Conservation (phyloP, 2,113 vertebrate species). For the Montifringilla adamsi region DNA sequence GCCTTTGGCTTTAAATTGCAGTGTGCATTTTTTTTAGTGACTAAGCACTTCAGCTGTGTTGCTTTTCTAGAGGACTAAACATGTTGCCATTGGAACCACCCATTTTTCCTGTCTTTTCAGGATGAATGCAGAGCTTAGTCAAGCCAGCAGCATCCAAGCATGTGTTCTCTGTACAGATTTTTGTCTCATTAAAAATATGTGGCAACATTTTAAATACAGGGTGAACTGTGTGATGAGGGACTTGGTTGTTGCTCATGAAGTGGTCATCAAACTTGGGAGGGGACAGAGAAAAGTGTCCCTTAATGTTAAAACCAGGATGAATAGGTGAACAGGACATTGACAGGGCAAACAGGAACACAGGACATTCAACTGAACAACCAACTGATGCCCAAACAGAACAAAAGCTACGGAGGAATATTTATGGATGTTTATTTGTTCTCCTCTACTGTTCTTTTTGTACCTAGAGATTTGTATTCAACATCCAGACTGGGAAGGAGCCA, state of each 20-base stretch:
- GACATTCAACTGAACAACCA: neutral
- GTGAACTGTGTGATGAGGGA: neutral
- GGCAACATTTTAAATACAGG: conserved; percentile 19
- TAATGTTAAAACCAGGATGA: neutral
- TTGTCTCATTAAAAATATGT: conserved; percentile 21
- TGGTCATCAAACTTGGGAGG: neutral
- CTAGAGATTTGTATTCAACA: neutral
- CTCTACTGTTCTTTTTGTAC: neutral
- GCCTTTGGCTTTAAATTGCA: neutral
- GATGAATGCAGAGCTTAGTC: neutral
- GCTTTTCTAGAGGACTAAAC: neutral
- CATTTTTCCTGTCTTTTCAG: conserved; percentile 16
- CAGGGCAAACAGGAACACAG: rapidly evolving
- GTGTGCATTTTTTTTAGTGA: neutral
- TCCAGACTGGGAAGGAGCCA: neutral
- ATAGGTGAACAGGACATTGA: neutral
- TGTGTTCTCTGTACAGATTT: neutral
- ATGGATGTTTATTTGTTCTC: neutral
- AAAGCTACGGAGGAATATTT: neutral
- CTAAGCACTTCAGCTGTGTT: neutral
- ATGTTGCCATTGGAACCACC: neutral
- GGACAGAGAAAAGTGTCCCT: neutral
- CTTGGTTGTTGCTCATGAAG: neutral
- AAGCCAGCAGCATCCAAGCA: neutral
- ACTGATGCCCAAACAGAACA: neutral